Evolutionary conservation across 2,888 invertebrate species (phyloP).

Genomic region (Anodontia alba): DNA sequence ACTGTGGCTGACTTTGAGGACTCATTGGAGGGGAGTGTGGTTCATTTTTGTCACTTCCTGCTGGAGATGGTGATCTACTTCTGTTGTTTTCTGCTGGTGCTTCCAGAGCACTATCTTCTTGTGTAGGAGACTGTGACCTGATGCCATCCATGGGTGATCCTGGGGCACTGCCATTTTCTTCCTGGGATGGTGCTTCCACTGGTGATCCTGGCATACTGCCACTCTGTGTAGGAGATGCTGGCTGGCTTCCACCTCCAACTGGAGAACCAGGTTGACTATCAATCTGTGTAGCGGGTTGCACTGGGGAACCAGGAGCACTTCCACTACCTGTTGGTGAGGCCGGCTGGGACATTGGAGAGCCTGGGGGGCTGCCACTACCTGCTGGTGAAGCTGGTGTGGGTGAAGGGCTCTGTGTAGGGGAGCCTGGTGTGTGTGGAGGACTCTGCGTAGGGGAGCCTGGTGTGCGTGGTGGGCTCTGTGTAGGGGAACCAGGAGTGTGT

Average conservation of each 20-base stretch:
- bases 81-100: constrained; percentile 42
- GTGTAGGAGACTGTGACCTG: constrained; percentile 30
- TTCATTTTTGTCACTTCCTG: background rate
- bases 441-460: constrained; percentile 9
- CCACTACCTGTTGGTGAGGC: constrained; percentile 4
- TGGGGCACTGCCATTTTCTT: background rate
- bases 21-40: background rate
- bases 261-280: constrained; percentile 34
- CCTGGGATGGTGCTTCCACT: constrained; percentile 40
- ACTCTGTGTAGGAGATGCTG: constrained; percentile 37
- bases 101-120: constrained; percentile 48
- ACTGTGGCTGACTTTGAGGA: background rate
- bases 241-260: constrained; percentile 35
- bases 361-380: constrained; percentile 12
- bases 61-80: constrained; percentile 27
- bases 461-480: constrained; percentile 31
- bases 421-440: constrained; percentile 25
- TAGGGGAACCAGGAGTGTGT: constrained; percentile 1
- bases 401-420: constrained; percentile 24
- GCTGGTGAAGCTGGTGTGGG: constrained; percentile 4
- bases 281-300: constrained; percentile 5
- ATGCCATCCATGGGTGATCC: constrained; percentile 1
- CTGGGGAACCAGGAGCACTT: constrained; percentile 12
- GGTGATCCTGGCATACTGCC: constrained; percentile 62
- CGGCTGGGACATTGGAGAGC: constrained; percentile 25